A percentile compares a stretch with the other conserved stretches of the same genome.
phyloP scores from a whole-genome alignment of 2,797 vertebrate genomes.

The Fistularia commersonii region DNA sequence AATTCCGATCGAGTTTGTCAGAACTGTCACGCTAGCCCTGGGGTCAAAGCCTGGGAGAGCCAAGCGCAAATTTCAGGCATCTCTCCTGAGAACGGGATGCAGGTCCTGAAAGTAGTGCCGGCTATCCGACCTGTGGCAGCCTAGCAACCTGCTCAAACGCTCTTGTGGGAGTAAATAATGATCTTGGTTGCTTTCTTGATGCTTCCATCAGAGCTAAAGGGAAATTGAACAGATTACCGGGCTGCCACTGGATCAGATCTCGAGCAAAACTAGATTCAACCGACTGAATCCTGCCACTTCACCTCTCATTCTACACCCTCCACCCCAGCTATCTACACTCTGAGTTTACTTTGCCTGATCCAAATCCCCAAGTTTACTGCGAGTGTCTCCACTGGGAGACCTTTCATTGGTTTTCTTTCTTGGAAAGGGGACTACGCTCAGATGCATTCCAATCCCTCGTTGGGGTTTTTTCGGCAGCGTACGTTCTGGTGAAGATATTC shows the following conservation, averaged over 20 bases:
- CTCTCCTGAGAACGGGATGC: constrained; percentile 30
- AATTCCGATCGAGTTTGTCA: constrained; percentile 40
- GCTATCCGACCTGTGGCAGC: constrained; percentile 27
- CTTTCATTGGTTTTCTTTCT: constrained; percentile 51
- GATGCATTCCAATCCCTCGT: constrained; percentile 53
- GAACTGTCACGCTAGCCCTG: constrained; percentile 33
- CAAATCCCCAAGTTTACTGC: constrained; percentile 37
- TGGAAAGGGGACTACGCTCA: constrained; percentile 33
- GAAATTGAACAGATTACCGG: constrained; percentile 31
- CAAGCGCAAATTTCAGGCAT: constrained; percentile 26
- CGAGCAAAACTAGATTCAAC: constrained; percentile 24
- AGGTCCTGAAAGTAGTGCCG: constrained; percentile 24
- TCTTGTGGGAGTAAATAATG: constrained; percentile 30
- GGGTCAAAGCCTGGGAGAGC: constrained; percentile 26
- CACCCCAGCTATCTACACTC: constrained; percentile 43
- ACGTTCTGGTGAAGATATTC: constrained; percentile 22
- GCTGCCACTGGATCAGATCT: constrained; percentile 30
- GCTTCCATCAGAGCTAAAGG: constrained; percentile 24
- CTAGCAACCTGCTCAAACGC: constrained; percentile 33
- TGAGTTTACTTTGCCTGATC: constrained; percentile 38
- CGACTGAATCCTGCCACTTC: constrained; percentile 32
- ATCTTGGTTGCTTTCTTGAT: constrained; percentile 52
- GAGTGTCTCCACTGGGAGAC: constrained; percentile 17
- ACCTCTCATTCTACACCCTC: constrained; percentile 18
- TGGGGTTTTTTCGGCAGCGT: constrained; percentile 24